phyloP scores from a whole-genome alignment of 2,113 vertebrate genomes.

The Etheostoma cragini region DNA sequence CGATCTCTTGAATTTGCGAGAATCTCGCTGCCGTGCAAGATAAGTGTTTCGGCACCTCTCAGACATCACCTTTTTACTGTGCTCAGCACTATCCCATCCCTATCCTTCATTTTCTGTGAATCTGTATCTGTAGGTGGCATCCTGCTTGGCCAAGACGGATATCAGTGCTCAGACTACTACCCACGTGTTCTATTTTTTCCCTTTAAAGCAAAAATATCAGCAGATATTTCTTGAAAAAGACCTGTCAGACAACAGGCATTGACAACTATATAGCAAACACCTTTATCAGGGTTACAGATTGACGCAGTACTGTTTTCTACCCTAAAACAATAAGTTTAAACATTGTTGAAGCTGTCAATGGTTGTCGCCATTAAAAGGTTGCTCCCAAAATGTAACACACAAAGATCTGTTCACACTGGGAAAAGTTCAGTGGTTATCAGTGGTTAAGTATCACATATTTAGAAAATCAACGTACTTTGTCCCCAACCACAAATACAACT shows the following conservation, averaged over 20 bases:
- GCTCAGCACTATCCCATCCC: neutral
- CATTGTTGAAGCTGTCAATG: neutral
- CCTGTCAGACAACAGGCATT: neutral
- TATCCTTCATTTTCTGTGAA: neutral
- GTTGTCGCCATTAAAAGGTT: neutral
- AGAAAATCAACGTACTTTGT: constrained; percentile 6
- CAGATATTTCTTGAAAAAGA: neutral
- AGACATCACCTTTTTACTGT: neutral
- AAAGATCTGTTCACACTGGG: neutral
- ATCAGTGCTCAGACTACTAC: neutral
- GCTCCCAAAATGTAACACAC: neutral
- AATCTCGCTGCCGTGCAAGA: too few species aligned
- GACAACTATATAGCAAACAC: neutral
- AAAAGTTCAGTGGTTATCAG: neutral
- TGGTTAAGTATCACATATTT: constrained; percentile 11
- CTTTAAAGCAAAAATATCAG: constrained; percentile 7
- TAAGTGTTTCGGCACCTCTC: neutral
- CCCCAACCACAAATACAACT: neutral
- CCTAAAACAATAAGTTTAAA: too few species aligned
- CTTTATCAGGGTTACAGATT: neutral
- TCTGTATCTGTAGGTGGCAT: constrained; percentile 4
- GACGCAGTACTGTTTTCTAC: neutral
- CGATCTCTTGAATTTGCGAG: too few species aligned
- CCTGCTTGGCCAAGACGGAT: neutral
- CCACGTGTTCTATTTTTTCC: constrained; percentile 29